A percentile compares a stretch with the other conserved stretches of the same genome.
Conservation (phyloP, 2,888 invertebrate genomes). For the Gari tellinella region DNA sequence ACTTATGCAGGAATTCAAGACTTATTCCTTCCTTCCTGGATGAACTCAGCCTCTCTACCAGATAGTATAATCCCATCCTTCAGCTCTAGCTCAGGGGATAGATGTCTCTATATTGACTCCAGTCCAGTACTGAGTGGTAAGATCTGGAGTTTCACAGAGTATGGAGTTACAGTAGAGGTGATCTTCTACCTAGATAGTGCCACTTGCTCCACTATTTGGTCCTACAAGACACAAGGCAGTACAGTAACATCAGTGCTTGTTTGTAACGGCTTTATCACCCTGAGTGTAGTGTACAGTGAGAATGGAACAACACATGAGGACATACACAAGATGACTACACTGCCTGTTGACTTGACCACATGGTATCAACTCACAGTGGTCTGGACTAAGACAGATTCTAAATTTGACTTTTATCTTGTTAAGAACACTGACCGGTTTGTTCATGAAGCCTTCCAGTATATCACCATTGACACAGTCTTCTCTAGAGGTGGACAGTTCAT, state of each 20-base stretch:
- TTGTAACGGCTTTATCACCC: conserved; percentile 31
- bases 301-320: not conserved
- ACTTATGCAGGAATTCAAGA: conserved; percentile 51
- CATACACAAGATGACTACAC: conserved; percentile 9
- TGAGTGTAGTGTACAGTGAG: not conserved
- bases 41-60: conserved; percentile 40
- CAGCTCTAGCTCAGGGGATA: conserved; percentile 43
- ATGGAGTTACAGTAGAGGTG: conserved; percentile 66
- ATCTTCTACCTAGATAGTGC: conserved; percentile 59
- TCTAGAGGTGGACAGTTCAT: conserved; percentile 66
- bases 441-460: conserved; percentile 35
- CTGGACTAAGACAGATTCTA: conserved; percentile 50
- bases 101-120: conserved; percentile 48
- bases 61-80: conserved; percentile 32
- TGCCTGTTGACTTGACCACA: conserved; percentile 44
- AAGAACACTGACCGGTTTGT: conserved; percentile 31
- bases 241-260: conserved; percentile 49
- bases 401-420: conserved; percentile 52
- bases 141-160: conserved; percentile 55
- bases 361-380: conserved; percentile 73
- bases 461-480: conserved; percentile 17
- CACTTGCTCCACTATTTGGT: conserved; percentile 65
- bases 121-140: conserved; percentile 45
- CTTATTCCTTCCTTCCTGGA: conserved; percentile 63
- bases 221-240: conserved; percentile 47